These are phyloP conservation scores for Mustela lutreola DNA, from an alignment of 2,113 vertebrate genomes.

Conservation along the genomic window DNA sequence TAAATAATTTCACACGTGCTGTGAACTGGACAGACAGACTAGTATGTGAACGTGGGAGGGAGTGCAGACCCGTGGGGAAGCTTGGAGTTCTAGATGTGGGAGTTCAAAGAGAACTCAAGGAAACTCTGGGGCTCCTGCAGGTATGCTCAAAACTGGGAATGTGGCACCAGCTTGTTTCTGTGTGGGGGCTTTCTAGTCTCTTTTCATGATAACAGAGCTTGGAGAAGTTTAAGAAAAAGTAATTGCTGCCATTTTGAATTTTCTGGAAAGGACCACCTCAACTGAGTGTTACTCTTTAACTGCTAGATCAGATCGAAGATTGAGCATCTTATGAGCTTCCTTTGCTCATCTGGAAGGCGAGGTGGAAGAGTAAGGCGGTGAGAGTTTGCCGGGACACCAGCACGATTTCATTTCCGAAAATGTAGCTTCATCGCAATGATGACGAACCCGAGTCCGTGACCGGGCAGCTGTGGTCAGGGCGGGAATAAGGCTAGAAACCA, in stretches of 20 bases:
- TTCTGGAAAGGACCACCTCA: neutral
- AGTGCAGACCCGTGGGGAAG: neutral
- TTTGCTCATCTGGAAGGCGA: neutral
- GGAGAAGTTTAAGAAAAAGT: neutral
- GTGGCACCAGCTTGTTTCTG: neutral
- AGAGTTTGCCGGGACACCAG: neutral
- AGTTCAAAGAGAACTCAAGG: neutral
- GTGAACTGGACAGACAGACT: neutral
- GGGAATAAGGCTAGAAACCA: neutral
- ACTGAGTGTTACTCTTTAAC: conserved; percentile 37
- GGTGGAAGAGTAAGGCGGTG: neutral
- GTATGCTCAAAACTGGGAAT: neutral
- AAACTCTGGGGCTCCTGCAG: neutral
- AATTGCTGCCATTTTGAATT: neutral
- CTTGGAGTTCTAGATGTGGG: neutral
- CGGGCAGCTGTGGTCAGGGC: neutral
- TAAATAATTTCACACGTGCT: neutral
- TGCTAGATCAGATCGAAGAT: neutral
- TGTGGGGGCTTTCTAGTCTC: neutral
- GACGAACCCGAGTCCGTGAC: too few species aligned
- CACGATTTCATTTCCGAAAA: neutral
- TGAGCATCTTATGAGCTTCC: neutral
- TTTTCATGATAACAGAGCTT: neutral
- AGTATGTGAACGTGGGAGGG: neutral
- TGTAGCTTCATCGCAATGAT: neutral